These are phyloP conservation scores for Falcunculus frontatus DNA, from an alignment of 2,113 vertebrate genomes.

Conservation along the genomic window DNA sequence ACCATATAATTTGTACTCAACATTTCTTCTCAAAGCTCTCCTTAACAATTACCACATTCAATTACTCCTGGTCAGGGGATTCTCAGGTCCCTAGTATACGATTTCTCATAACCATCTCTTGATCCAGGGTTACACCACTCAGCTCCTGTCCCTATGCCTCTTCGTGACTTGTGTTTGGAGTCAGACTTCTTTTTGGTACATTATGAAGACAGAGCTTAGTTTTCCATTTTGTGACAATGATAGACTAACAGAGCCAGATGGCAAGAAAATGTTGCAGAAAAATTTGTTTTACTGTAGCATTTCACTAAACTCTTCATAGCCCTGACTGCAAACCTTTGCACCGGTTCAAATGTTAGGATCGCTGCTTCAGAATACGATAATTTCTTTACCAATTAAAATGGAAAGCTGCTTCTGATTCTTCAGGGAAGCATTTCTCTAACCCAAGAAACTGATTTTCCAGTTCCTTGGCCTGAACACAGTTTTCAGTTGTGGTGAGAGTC, in stretches of 20 bases:
- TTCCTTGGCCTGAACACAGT: slow-evolving; percentile 66
- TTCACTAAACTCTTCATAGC: slow-evolving; percentile 16
- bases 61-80: background rate
- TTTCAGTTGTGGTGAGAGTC: slow-evolving; percentile 74
- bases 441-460: slow-evolving; percentile 72
- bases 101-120: slow-evolving; percentile 37
- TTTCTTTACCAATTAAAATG: slow-evolving; percentile 70
- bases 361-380: slow-evolving; percentile 45
- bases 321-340: slow-evolving; percentile 40
- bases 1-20: background rate
- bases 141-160: background rate
- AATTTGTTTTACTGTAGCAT: slow-evolving; percentile 34
- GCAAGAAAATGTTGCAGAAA: slow-evolving; percentile 35
- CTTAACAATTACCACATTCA: slow-evolving; percentile 28
- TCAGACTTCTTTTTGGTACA: slow-evolving; percentile 7
- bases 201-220: slow-evolving; percentile 29
- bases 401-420: slow-evolving; percentile 67
- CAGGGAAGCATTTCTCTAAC: slow-evolving; percentile 71
- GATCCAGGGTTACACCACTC: slow-evolving; percentile 2
- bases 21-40: slow-evolving; percentile 28
- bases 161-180: background rate
- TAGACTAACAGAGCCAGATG: slow-evolving; percentile 47
- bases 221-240: slow-evolving; percentile 62
- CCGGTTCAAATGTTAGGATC: slow-evolving; percentile 30
- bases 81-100: slow-evolving; percentile 1